Conservation (phyloP, 2,888 invertebrate species). For the Gymnoscelis rufifasciata region DNA sequence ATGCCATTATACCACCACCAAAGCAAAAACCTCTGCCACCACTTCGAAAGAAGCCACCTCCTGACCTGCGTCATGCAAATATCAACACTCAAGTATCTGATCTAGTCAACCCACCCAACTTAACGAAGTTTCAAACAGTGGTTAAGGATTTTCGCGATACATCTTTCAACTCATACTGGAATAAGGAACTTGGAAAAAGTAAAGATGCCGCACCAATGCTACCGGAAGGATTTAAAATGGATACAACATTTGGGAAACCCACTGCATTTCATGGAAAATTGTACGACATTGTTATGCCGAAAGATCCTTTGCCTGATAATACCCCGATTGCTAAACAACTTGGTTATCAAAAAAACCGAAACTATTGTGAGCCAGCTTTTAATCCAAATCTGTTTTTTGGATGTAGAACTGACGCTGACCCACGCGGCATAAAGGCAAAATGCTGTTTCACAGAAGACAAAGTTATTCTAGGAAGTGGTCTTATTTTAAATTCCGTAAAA, state of each 20-base stretch:
- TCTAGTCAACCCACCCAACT: constrained; percentile 49
- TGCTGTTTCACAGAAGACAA: constrained; percentile 64
- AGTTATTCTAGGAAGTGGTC: constrained; percentile 45
- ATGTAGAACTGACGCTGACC: constrained; percentile 57
- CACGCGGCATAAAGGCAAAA: constrained; percentile 66
- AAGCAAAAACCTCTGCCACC: constrained; percentile 48
- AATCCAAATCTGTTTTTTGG: constrained; percentile 66
- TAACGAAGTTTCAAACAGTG: constrained; percentile 58
- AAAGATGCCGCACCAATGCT: constrained; percentile 59
- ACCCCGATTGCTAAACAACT: constrained; percentile 43
- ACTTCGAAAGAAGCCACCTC: constrained; percentile 46
- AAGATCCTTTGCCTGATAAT: constrained; percentile 48
- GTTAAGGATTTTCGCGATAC: constrained; percentile 60
- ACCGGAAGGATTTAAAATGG: constrained; percentile 54
- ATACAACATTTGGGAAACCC: constrained; percentile 57
- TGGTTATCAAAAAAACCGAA: constrained; percentile 47
- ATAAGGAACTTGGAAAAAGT: constrained; percentile 44
- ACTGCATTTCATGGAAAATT: constrained; percentile 44
- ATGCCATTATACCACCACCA: constrained; percentile 53
- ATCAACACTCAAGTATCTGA: constrained; percentile 40
- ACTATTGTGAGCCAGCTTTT: constrained; percentile 63
- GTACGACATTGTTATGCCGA: constrained; percentile 65
- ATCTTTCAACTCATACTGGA: constrained; percentile 61
- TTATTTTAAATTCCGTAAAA: constrained; percentile 28
- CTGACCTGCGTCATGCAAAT: constrained; percentile 51